Evolutionary conservation across 2,113 vertebrate species (phyloP).

Genomic region (Cephalopholis sonnerati): DNA sequence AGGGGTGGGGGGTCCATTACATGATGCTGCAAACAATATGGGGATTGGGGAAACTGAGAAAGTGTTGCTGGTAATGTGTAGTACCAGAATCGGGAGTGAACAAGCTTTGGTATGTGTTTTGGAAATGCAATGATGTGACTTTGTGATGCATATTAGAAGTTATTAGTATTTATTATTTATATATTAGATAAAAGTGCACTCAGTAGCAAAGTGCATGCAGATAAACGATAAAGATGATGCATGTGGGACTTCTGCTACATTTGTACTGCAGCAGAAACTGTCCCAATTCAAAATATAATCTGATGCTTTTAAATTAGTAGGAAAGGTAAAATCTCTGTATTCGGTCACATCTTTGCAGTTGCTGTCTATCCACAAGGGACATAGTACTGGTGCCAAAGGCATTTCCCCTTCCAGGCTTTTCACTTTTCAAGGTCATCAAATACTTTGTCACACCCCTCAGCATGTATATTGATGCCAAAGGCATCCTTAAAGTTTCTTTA

Average conservation of each 20-base stretch:
- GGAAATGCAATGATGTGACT: not conserved
- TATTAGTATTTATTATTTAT: slow-evolving; percentile 1
- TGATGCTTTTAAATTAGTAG: not conserved
- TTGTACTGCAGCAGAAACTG: not conserved
- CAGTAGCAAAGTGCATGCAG: not conserved
- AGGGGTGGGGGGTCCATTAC: not conserved
- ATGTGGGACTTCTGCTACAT: not conserved
- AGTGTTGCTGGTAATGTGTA: slow-evolving; percentile 1
- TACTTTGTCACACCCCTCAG: no score
- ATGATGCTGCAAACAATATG: slow-evolving; percentile 29
- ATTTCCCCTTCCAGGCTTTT: not conserved
- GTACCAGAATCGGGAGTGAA: not conserved
- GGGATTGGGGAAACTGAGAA: not conserved
- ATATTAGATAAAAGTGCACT: not conserved
- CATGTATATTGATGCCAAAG: no score
- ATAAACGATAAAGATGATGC: slow-evolving; percentile 9
- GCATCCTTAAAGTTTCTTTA: no score
- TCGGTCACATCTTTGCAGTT: not conserved
- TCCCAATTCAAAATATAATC: not conserved
- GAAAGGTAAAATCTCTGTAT: not conserved
- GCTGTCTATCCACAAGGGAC: not conserved
- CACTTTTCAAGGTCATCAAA: no score
- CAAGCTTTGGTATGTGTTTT: not conserved
- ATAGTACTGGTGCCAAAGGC: not conserved
- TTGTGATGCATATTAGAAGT: not conserved